These are phyloP conservation scores for Tetrapedia diversipes DNA, from an alignment of 2,888 invertebrate genomes.

Conservation along the genomic window DNA sequence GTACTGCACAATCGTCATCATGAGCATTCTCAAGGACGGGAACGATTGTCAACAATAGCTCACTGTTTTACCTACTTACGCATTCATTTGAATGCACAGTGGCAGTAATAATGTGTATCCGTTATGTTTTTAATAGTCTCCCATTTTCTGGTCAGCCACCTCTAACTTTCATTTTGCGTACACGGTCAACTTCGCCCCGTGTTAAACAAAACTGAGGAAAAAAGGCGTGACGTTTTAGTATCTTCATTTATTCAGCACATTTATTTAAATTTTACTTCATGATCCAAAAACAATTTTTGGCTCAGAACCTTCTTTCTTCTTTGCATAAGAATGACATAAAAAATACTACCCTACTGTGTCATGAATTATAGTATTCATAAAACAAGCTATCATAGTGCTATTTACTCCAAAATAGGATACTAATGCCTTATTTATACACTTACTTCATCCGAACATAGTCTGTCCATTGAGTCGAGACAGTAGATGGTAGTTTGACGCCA, in stretches of 20 bases:
- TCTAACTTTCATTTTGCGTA: not conserved
- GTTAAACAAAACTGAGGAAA: not conserved
- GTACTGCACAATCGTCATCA: constrained; percentile 17
- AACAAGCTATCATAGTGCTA: not conserved
- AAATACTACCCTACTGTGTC: too few relatives aligned
- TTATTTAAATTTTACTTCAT: not conserved
- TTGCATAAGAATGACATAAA: too few relatives aligned
- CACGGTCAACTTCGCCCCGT: not conserved
- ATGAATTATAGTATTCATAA: not conserved
- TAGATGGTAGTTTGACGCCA: too few relatives aligned
- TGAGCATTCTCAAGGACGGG: constrained; percentile 31
- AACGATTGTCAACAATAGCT: constrained; percentile 18
- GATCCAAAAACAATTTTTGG: not conserved
- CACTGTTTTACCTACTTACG: constrained; percentile 9
- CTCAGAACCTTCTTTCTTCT: not conserved
- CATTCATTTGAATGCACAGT: constrained; percentile 4
- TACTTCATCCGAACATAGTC: too few relatives aligned
- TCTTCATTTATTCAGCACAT: not conserved
- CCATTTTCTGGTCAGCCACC: not conserved
- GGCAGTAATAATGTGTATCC: constrained; percentile 8
- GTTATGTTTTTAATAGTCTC: constrained; percentile 18
- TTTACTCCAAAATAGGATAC: not conserved
- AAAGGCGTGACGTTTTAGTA: not conserved
- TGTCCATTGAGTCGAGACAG: too few relatives aligned
- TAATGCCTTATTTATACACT: too few relatives aligned